Percentiles rank a stretch among this genome's conserved stretches.
These are phyloP conservation scores for Micrastur ruficollis DNA, from an alignment of 2,797 vertebrate genomes.

Conservation along the genomic window DNA sequence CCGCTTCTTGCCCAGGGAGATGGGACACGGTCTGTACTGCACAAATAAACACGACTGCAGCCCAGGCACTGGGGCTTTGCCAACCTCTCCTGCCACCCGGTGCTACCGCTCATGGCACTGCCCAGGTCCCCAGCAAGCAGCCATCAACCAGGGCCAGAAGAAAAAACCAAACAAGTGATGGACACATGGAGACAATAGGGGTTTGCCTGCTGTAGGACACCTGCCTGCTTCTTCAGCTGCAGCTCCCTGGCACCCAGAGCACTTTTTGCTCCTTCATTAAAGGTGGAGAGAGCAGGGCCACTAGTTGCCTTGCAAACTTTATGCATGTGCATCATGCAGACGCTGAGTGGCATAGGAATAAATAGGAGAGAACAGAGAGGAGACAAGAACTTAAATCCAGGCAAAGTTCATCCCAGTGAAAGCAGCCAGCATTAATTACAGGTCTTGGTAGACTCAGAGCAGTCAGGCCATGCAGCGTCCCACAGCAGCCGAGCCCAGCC, in stretches of 20 bases:
- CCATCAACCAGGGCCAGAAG: background rate
- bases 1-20: background rate
- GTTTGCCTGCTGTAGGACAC: background rate
- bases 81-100: background rate
- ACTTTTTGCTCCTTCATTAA: background rate
- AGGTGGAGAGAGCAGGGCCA: background rate
- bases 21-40: background rate
- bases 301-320: background rate
- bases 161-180: background rate
- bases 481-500: background rate
- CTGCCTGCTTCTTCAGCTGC: background rate
- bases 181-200: background rate
- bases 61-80: background rate
- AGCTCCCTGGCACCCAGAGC: background rate
- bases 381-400: background rate
- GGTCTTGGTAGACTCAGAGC: background rate
- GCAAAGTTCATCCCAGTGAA: background rate
- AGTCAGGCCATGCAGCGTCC: background rate
- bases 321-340: background rate
- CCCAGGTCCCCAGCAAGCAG: background rate
- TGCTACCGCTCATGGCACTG: fast-evolving
- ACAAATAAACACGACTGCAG: background rate
- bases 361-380: background rate
- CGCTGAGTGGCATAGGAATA: background rate
- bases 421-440: background rate